Percentiles rank a stretch among this genome's conserved stretches.
These are phyloP conservation scores for Apolygus lucorum DNA, from an alignment of 1,140 invertebrate species.

Conservation along the genomic window DNA sequence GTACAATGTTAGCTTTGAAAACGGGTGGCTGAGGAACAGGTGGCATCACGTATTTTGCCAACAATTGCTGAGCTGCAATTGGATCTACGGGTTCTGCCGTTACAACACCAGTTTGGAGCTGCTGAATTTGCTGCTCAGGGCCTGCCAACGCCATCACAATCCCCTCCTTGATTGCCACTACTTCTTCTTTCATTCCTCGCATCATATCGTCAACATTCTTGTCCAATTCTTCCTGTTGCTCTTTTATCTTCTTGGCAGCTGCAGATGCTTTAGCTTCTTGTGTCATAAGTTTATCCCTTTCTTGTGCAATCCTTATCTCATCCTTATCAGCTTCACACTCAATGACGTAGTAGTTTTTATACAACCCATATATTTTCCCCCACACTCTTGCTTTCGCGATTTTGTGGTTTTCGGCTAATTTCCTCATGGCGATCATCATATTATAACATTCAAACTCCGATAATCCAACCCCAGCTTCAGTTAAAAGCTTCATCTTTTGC, in stretches of 20 bases:
- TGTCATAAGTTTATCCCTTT: constrained; percentile 8
- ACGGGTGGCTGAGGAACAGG: not conserved
- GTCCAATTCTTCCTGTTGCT: not conserved
- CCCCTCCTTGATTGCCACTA: constrained; percentile 18
- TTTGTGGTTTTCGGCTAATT: constrained; percentile 2
- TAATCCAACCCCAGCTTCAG: constrained; percentile 7
- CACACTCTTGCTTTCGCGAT: constrained; percentile 9
- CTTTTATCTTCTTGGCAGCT: not conserved
- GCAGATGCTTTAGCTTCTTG: not conserved
- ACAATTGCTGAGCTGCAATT: not conserved
- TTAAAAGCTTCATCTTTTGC: constrained; percentile 11
- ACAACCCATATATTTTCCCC: constrained; percentile 11
- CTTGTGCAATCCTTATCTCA: not conserved
- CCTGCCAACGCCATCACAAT: constrained; percentile 11
- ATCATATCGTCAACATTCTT: constrained; percentile 14
- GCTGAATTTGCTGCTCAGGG: constrained; percentile 2
- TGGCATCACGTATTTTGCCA: constrained; percentile 16
- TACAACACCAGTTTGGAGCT: not conserved
- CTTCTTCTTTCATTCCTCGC: constrained; percentile 20
- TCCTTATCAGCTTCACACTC: not conserved
- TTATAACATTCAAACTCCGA: constrained; percentile 7
- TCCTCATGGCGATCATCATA: constrained; percentile 18
- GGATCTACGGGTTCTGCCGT: not conserved
- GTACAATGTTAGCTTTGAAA: not conserved
- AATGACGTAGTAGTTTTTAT: constrained; percentile 11